Conservation (phyloP, 92 coral and sea anemone genomes). For the Umimayanthus chanpuru region DNA sequence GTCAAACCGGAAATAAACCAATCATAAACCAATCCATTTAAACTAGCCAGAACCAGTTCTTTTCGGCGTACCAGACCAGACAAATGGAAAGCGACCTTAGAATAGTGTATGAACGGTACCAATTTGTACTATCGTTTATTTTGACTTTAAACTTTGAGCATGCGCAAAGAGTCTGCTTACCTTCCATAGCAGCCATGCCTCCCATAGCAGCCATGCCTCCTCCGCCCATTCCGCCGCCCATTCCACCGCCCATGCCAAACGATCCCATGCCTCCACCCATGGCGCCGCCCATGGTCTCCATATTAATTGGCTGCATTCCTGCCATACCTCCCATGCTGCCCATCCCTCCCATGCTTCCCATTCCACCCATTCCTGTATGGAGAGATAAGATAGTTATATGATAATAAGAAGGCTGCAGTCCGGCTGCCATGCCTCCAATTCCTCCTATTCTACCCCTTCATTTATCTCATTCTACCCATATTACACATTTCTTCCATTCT, state of each 20-base stretch:
- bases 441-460: constrained; percentile 58
- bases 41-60: too few species aligned
- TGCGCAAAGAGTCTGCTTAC: not conserved
- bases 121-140: too few species aligned
- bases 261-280: constrained; percentile 53
- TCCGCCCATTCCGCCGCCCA: constrained; percentile 40
- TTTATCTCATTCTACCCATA: constrained; percentile 66
- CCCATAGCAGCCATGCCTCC: constrained; percentile 31
- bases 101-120: too few species aligned
- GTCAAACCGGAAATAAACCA: too few species aligned
- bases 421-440: constrained; percentile 63
- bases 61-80: too few species aligned
- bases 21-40: too few species aligned
- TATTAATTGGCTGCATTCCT: constrained; percentile 59
- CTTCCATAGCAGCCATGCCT: constrained; percentile 59
- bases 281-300: constrained; percentile 55
- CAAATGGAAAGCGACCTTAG: too few species aligned
- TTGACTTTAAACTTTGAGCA: too few species aligned
- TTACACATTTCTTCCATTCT: constrained; percentile 78
- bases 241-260: constrained; percentile 39
- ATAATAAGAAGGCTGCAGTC: too few species aligned
- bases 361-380: constrained; percentile 55
- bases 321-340: constrained; percentile 75
- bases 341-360: constrained; percentile 70
- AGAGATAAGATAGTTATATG: not conserved